Conservation (phyloP, 2,113 vertebrate species). For the Erpornis zantholeuca region DNA sequence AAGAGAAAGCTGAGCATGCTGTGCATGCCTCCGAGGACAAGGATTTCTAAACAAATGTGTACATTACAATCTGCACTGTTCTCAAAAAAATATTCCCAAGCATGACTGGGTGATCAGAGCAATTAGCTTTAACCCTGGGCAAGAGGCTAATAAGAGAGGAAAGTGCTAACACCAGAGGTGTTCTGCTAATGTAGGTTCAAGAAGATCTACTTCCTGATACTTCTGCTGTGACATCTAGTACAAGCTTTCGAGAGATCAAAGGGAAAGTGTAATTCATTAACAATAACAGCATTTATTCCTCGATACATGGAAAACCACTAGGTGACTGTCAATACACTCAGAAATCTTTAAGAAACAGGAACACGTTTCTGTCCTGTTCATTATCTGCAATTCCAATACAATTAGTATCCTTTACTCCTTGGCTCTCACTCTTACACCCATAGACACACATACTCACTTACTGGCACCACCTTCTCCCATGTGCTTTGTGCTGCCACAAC, state of each 20-base stretch:
- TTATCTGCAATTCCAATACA: background rate
- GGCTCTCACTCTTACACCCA: background rate
- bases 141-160: background rate
- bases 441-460: constrained; percentile 60
- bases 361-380: background rate
- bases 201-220: background rate
- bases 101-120: background rate
- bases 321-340: background rate
- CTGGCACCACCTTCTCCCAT: constrained; percentile 86
- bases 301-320: background rate
- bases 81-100: background rate
- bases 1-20: background rate
- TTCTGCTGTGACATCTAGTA: background rate
- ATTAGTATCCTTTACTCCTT: background rate
- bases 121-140: background rate
- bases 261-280: background rate
- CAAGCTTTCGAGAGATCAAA: background rate
- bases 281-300: background rate
- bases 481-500: constrained; percentile 92
- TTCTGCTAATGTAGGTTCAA: background rate
- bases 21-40: background rate
- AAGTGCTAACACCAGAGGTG: background rate
- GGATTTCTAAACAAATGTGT: background rate
- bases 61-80: background rate
- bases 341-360: background rate